Percentiles rank a stretch among this genome's conserved stretches.
phyloP scores from a whole-genome alignment of 2,888 invertebrate genomes.

The Cerceris rybyensis region DNA sequence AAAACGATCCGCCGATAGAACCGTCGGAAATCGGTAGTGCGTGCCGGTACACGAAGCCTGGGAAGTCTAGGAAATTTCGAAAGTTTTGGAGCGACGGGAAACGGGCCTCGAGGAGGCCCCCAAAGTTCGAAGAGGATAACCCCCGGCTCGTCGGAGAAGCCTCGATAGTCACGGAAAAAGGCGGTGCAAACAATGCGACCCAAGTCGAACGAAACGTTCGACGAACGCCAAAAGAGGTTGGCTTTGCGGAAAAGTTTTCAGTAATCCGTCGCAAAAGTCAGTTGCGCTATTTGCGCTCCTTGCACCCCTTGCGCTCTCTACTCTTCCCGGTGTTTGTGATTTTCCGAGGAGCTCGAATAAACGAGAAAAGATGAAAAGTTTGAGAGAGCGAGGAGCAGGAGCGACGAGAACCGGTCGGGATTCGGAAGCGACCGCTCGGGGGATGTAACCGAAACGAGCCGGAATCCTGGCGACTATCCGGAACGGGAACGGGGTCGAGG shows the following conservation, averaged over 20 bases:
- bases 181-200: neutral
- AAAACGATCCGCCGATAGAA: neutral
- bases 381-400: slow-evolving; percentile 9
- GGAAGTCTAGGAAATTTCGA: too few species aligned
- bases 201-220: neutral
- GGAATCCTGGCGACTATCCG: slow-evolving; percentile 1
- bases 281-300: too few species aligned
- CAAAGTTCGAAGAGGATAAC: too few species aligned
- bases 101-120: too few species aligned
- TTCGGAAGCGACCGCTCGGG: slow-evolving; percentile 29
- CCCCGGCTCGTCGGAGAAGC: too few species aligned
- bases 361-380: slow-evolving; percentile 24
- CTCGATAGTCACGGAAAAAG: too few species aligned
- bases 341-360: neutral
- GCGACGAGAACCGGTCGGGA: neutral
- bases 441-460: slow-evolving; percentile 58
- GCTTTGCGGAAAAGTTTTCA: neutral
- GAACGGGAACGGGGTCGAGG: slow-evolving; percentile 17
- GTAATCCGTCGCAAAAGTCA: slow-evolving; percentile 1
- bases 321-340: neutral
- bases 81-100: too few species aligned
- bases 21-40: too few species aligned
- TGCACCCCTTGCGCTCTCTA: neutral
- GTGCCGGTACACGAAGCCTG: too few species aligned
- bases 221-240: neutral